Base-by-base conservation (phyloP, 2,888 invertebrate species). In the Lycaena phlaeas region DNA sequence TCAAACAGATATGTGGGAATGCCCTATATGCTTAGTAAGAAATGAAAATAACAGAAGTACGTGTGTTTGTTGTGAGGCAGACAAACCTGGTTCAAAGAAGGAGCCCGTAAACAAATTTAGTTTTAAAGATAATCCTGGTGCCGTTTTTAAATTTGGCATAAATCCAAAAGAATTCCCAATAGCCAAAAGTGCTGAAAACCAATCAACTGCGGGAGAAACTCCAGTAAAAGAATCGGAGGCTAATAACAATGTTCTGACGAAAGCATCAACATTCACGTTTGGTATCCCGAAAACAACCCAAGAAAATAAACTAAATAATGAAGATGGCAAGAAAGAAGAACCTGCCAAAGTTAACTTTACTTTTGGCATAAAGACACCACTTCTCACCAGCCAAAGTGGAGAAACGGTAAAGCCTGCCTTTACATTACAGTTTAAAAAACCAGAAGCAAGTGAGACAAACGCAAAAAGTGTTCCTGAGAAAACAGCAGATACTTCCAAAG, bases 111-210 rank as follows among this genome's bases (percentile, higher is more conserved):
- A 53, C 10, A 57, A 55, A 27, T 77, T 74, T 45, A 71, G 71
- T 38, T 78, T 78, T 44, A 28, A 61, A 59, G 39, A 53, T 41
- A 14, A 45, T 18, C 30, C 30, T 30, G n/a, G 34, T 11, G 34
- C 34, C 9, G 7, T 26, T 14, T 78, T 78, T 47, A 77, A 77
- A 56, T 79, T 78, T 53, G 77, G 81, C 1, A 71, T 74, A 9
- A 36, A n/a, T 29, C 31, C 44, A 11, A 41, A 38, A 27, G 38
- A 26, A 12, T 14, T 40, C 3, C 42, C 44, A 2, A 28, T 14
- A 39, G 30, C 28, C 6, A 30, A 10, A 14, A 30, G 26, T 30
- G 15, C 7, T 15, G 14, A 39, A 39, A 14, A 12, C 25, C 18
- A 29, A 4, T 10, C 26, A 15, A 39, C 34, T 14, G 42, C 61